Evolutionary conservation across 2,888 invertebrate genomes (phyloP).

Genomic region (Anodontia alba): DNA sequence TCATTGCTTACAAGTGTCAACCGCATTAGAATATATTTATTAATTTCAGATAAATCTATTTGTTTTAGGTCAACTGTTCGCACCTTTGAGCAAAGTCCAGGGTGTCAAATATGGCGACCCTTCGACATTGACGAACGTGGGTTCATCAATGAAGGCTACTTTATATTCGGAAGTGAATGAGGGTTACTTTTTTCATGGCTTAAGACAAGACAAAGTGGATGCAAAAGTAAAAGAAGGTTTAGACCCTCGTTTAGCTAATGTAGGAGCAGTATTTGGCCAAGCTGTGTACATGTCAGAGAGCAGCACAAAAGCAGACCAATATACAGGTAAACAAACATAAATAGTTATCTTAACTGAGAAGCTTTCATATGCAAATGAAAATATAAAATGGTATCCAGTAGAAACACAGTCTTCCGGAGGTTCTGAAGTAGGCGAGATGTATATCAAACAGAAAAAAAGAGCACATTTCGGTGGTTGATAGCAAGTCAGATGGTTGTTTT

Average conservation of each 20-base stretch:
- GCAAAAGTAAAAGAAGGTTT: conserved; percentile 59
- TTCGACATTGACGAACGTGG: conserved; percentile 18
- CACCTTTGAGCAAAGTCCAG: conserved; percentile 11
- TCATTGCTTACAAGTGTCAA: no score
- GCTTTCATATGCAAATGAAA: no score
- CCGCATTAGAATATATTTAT: no score
- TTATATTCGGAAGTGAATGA: conserved; percentile 70
- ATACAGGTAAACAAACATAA: conserved; percentile 71
- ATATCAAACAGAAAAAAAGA: no score
- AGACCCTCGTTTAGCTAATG: conserved; percentile 60
- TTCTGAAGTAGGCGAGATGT: no score
- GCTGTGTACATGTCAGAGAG: conserved; percentile 72
- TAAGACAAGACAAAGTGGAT: conserved; percentile 46
- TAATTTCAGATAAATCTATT: no score
- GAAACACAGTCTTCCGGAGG: no score
- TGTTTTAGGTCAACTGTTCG: conserved; percentile 32
- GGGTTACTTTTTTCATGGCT: conserved; percentile 70
- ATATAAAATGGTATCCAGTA: no score
- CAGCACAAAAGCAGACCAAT: conserved; percentile 74
- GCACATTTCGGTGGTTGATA: no score
- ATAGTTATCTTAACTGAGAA: not conserved
- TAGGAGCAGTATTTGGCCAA: conserved; percentile 60
- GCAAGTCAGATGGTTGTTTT: no score
- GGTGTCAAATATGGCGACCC: conserved; percentile 33
- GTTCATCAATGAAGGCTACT: conserved; percentile 15